Base-by-base conservation (phyloP, 2,888 invertebrate genomes). In the Pteria penguin region DNA sequence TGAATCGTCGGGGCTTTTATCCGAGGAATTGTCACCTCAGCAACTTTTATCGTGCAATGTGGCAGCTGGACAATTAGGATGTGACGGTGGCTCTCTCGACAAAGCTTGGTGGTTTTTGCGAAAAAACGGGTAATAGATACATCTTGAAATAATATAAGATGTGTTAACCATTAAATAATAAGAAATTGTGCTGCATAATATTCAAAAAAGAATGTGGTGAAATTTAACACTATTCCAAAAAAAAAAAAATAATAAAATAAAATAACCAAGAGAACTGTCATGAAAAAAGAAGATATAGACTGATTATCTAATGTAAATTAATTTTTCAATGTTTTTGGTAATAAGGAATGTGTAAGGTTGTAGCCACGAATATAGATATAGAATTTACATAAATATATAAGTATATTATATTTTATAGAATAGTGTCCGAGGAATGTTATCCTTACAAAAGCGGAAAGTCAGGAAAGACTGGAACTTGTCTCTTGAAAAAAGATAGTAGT, bases 81-180 rank as follows among this genome's bases (percentile, higher is more conserved):
- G 98, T 91, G 93, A 94, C 45, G 98, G 98, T 0, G 98, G 98
- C 0, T 95, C 97, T 90, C 94, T 98, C 81, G 98, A 98, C 90
- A 94, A 95, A 71, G 98, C 98, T 0, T 98, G 98, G 98, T 95
- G 95, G 92, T 98, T 95, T 92, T 94, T 97, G 75, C 94, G 96
- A 79, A 95, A 94, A 91, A 94, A 94, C 72, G 94, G 94, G 94
- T 94, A 86, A n/a, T n/a, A n/a, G n/a, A n/a, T n/a, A n/a, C n/a
- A n/a, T n/a, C n/a, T n/a, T n/a, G n/a, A n/a, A n/a, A n/a, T n/a
- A n/a, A n/a, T n/a, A n/a, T n/a, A n/a, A n/a, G n/a, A n/a, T n/a
- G n/a, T n/a, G n/a, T n/a, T n/a, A n/a, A n/a, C n/a, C n/a, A n/a
- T n/a, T n/a, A n/a, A n/a, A n/a, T n/a, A n/a, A n/a, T n/a, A n/a